These are phyloP conservation scores for Phyllotreta striolata DNA, from an alignment of 2,888 invertebrate species.

Conservation along the genomic window DNA sequence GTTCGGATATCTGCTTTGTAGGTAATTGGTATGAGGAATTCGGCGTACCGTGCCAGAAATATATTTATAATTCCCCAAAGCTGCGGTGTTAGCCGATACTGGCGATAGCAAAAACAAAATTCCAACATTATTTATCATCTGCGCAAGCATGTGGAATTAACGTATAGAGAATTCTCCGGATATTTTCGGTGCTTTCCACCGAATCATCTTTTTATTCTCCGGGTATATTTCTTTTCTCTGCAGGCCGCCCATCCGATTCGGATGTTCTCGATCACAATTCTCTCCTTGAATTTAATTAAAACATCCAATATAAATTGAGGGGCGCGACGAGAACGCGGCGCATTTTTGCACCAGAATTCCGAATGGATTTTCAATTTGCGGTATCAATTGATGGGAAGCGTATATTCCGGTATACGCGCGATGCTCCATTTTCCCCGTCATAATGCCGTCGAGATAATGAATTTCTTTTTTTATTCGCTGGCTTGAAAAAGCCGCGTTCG, in stretches of 20 bases:
- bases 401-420: conserved; percentile 35
- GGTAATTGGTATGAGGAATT: conserved; percentile 1
- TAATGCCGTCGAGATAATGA: conserved; percentile 33
- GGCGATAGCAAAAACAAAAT: too few species aligned
- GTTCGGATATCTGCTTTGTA: conserved; percentile 7
- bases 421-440: conserved; percentile 28
- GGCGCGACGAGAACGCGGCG: conserved; percentile 24
- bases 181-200: too few species aligned
- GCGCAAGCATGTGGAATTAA: too few species aligned
- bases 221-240: neutral
- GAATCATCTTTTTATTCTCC: neutral
- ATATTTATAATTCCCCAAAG: too few species aligned
- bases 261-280: conserved; percentile 33
- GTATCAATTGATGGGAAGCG: conserved; percentile 36
- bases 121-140: neutral
- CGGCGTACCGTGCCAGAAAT: too few species aligned
- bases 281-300: conserved; percentile 39
- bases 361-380: conserved; percentile 40
- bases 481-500: conserved; percentile 13
- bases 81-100: too few species aligned
- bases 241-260: conserved; percentile 21
- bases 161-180: too few species aligned
- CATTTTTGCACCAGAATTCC: conserved; percentile 22
- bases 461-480: conserved; percentile 29
- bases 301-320: conserved; percentile 37